Conservation (phyloP, 1,140 invertebrate species). For the Harlomillsia oculata region DNA sequence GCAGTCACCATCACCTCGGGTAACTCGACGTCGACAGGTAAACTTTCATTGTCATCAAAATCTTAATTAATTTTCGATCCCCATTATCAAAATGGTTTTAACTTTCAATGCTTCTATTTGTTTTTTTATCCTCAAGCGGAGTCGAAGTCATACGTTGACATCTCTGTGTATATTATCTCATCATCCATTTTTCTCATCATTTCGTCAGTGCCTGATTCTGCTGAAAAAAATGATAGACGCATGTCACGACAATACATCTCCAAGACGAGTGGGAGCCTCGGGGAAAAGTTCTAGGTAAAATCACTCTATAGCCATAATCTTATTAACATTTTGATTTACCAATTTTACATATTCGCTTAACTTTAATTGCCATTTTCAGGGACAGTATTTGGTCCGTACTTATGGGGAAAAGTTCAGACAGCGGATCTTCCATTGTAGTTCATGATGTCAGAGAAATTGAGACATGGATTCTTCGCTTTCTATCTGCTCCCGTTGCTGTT, state of each 20-base stretch:
- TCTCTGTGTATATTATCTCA: slow-evolving; percentile 96
- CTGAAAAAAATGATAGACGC: slow-evolving; percentile 92
- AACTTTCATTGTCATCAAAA: slow-evolving; percentile 36
- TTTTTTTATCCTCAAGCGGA: slow-evolving; percentile 47
- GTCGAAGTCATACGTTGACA: slow-evolving; percentile 83
- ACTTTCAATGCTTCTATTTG: not conserved
- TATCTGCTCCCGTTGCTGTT: slow-evolving; percentile 94
- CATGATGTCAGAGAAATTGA: slow-evolving; percentile 96
- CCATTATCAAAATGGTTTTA: not conserved
- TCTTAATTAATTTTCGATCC: not conserved
- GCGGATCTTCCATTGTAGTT: slow-evolving; percentile 68
- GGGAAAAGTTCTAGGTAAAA: slow-evolving; percentile 66
- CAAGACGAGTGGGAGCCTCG: slow-evolving; percentile 75
- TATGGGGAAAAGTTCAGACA: slow-evolving; percentile 54
- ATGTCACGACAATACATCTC: slow-evolving; percentile 85
- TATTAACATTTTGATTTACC: not conserved
- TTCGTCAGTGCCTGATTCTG: slow-evolving; percentile 92
- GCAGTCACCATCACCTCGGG: slow-evolving; percentile 71
- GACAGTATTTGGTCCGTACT: slow-evolving; percentile 87
- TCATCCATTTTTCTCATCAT: slow-evolving; percentile 97
- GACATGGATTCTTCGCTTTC: slow-evolving; percentile 90
- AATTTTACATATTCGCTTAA: not conserved
- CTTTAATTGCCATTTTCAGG: slow-evolving; percentile 46
- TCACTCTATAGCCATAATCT: not conserved
- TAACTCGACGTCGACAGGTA: slow-evolving; percentile 65